These are phyloP conservation scores for Enteromius fasciolatus DNA, from an alignment of 2,797 vertebrate genomes.

Conservation along the genomic window DNA sequence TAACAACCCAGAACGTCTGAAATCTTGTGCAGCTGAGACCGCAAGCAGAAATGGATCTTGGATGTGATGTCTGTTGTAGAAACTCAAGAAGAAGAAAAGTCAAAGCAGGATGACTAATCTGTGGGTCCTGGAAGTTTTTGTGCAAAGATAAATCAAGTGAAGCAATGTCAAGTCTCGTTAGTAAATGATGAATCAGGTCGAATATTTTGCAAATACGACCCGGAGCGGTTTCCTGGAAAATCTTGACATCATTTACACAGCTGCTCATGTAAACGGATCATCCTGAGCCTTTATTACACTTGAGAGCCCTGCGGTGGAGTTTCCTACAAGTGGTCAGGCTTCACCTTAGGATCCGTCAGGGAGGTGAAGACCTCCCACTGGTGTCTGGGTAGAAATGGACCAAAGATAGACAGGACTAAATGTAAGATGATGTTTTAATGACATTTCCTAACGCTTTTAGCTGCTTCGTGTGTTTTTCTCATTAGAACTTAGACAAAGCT, in stretches of 20 bases:
- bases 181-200: slow-evolving; percentile 74
- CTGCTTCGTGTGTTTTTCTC: slow-evolving; percentile 22
- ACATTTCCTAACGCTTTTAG: slow-evolving; percentile 21
- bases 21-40: slow-evolving; percentile 21
- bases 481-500: slow-evolving; percentile 13
- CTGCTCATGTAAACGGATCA: slow-evolving; percentile 52
- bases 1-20: slow-evolving; percentile 20
- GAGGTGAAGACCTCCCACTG: slow-evolving; percentile 46
- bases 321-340: slow-evolving; percentile 46
- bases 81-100: slow-evolving; percentile 27
- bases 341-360: slow-evolving; percentile 38
- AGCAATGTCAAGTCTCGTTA: slow-evolving; percentile 72
- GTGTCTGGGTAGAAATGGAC: slow-evolving; percentile 27
- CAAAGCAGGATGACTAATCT: slow-evolving; percentile 47
- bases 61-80: slow-evolving; percentile 26
- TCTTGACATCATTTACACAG: slow-evolving; percentile 63
- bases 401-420: slow-evolving; percentile 31
- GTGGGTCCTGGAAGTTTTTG: slow-evolving; percentile 50
- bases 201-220: slow-evolving; percentile 70
- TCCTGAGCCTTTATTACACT: slow-evolving; percentile 44
- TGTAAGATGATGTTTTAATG: slow-evolving; percentile 26
- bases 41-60: slow-evolving; percentile 5
- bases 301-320: slow-evolving; percentile 30
- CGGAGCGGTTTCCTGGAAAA: slow-evolving; percentile 73
- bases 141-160: slow-evolving; percentile 60